Evolutionary conservation across 2,797 vertebrate genomes (phyloP).

Genomic region (Sebastes alutus): DNA sequence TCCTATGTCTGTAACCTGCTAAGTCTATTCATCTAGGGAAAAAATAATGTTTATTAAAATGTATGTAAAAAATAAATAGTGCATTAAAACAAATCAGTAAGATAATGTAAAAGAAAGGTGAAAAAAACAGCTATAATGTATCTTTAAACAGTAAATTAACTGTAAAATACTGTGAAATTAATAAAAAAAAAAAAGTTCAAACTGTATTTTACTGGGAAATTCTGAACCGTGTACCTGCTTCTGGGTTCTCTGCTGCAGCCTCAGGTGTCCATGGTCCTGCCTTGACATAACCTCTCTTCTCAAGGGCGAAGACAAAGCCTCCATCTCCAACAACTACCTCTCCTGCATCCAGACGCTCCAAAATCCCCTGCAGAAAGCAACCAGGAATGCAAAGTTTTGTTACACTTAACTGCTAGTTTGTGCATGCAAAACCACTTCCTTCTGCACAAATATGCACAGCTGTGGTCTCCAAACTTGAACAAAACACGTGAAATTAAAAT

Average conservation of each 20-base stretch:
- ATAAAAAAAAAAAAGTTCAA: no score
- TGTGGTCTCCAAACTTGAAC: not conserved
- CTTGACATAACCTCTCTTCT: constrained; percentile 97
- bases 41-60: no score
- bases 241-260: constrained; percentile 91
- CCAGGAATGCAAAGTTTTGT: not conserved
- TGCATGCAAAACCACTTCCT: not conserved
- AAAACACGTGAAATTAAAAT: not conserved
- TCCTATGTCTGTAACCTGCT: no score
- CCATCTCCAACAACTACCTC: constrained; percentile 96
- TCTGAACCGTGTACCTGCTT: constrained; percentile 81
- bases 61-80: no score
- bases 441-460: not conserved
- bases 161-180: no score
- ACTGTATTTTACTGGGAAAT: no score
- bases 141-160: no score
- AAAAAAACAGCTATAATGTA: no score
- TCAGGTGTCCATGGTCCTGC: constrained; percentile 99
- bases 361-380: constrained; percentile 81
- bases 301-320: constrained; percentile 94
- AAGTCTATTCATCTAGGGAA: no score
- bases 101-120: no score
- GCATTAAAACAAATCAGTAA: no score
- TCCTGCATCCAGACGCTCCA: constrained; percentile 91
- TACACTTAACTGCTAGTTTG: accelerated